Base-by-base conservation (phyloP, 1,140 invertebrate genomes). In the Heliothis virescens region DNA sequence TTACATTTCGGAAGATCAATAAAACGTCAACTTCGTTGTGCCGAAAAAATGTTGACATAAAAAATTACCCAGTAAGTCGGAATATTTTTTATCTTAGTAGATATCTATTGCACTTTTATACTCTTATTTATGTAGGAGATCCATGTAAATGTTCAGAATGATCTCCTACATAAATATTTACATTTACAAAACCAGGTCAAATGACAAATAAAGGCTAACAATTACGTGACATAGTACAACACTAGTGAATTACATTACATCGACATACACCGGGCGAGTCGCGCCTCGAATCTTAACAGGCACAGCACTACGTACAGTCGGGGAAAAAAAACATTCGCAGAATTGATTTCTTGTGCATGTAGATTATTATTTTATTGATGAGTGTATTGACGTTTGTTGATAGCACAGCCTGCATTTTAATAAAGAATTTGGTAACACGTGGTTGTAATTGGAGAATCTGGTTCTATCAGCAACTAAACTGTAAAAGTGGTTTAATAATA, bases 171-270 rank as follows among this genome's bases (percentile, higher is more conserved):
- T 41, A 41, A 41, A 41, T 41, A 41, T 41, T 41, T 41, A 41
- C 34, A 41, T 7, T 1, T 7, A 41, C 34, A 41, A 21, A 52
- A 73, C 13, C 69, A 29, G 59, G 41, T 48, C 67, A 52, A 26
- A n/a, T 26, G 29, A 52, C 26, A 15, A 11, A 1, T 29, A 13
- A 29, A 4, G 26, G 5, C 34, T 41, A 41, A 52, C 21, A 26
- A 10, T 12, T 50, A 67, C 63, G 48, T 52, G 65, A 29, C 26
- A 12, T 1, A 53, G 47, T 11, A 74, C 85, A 86, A 76, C 81
- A 80, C 87, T 86, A 85, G 21, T 79, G 59, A 86, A 85, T 83
- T 82, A 79, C 83, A 84, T 80, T 83, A 86, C 83, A 84, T 81
- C 13, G 59, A 82, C 79, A 79, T 59, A 69, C 63, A 74, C 59